A percentile compares a stretch with the other conserved stretches of the same genome.
phyloP scores from a whole-genome alignment of 2,888 invertebrate genomes.

The Maniola hyperantus region DNA sequence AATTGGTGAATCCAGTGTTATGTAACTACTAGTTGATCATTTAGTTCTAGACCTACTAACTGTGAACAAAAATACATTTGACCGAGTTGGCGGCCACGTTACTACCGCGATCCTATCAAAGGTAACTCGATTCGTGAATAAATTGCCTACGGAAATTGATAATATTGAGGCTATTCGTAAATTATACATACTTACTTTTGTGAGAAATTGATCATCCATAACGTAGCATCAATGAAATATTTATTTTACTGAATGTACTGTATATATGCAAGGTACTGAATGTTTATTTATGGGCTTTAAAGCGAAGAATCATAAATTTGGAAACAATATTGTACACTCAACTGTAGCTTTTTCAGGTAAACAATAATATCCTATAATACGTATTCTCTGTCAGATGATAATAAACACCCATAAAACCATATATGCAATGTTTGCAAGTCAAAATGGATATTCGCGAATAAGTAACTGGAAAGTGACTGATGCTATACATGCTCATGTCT shows the following conservation, averaged over 20 bases:
- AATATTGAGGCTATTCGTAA: slow-evolving; percentile 16
- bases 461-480: slow-evolving; percentile 40
- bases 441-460: slow-evolving; percentile 56
- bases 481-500: neutral
- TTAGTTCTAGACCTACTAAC: slow-evolving; percentile 43
- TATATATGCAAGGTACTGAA: neutral
- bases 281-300: neutral
- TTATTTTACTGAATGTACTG: neutral
- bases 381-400: slow-evolving; percentile 48
- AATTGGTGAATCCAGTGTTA: slow-evolving; percentile 18
- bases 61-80: slow-evolving; percentile 59
- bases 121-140: slow-evolving; percentile 9
- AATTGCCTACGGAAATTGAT: slow-evolving; percentile 18
- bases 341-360: slow-evolving; percentile 35
- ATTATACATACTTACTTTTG: slow-evolving; percentile 7
- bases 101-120: slow-evolving; percentile 55
- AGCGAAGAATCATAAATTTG: neutral
- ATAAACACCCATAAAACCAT: slow-evolving; percentile 53
- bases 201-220: neutral
- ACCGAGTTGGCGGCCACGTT: slow-evolving; percentile 66
- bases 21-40: slow-evolving; percentile 16
- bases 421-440: slow-evolving; percentile 48
- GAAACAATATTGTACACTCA: slow-evolving; percentile 25
- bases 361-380: slow-evolving; percentile 35
- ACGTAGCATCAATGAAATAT: neutral